phyloP scores from a whole-genome alignment of 1,140 invertebrate species.

The Eciton burchellii region DNA sequence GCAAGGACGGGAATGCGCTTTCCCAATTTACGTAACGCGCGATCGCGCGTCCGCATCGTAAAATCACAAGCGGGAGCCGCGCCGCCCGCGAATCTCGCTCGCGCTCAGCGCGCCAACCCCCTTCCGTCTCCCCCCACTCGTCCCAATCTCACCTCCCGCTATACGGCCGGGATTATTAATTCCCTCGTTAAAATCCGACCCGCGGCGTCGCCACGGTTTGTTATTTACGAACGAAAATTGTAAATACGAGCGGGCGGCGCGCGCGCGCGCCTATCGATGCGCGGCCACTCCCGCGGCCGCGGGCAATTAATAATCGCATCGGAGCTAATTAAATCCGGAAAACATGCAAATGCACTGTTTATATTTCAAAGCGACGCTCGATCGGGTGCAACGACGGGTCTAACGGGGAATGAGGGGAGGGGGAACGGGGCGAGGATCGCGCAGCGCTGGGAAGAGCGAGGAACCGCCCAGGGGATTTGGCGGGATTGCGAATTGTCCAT shows the following conservation, averaged over 20 bases:
- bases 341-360: constrained; percentile 84
- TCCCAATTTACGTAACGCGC: constrained; percentile 1
- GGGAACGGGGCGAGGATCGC: constrained; percentile 10
- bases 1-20: not conserved
- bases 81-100: constrained; percentile 44
- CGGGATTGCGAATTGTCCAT: constrained; percentile 81
- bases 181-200: constrained; percentile 77
- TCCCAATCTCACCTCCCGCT: constrained; percentile 35
- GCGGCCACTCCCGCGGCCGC: constrained; percentile 72
- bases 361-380: constrained; percentile 80
- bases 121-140: not conserved
- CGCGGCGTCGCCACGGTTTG: constrained; percentile 73
- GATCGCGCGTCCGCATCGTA: constrained; percentile 19
- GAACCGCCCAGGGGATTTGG: constrained; percentile 69
- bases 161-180: constrained; percentile 71
- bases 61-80: constrained; percentile 19
- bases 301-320: constrained; percentile 83
- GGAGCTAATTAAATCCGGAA: constrained; percentile 85
- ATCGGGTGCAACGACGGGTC: constrained; percentile 65
- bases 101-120: not conserved
- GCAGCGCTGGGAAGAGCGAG: constrained; percentile 57
- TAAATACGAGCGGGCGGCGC: constrained; percentile 75
- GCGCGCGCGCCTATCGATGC: constrained; percentile 72
- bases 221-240: constrained; percentile 80
- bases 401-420: constrained; percentile 38